Conservation (phyloP, 2,113 vertebrate species). For the Ramphastos sulfuratus region DNA sequence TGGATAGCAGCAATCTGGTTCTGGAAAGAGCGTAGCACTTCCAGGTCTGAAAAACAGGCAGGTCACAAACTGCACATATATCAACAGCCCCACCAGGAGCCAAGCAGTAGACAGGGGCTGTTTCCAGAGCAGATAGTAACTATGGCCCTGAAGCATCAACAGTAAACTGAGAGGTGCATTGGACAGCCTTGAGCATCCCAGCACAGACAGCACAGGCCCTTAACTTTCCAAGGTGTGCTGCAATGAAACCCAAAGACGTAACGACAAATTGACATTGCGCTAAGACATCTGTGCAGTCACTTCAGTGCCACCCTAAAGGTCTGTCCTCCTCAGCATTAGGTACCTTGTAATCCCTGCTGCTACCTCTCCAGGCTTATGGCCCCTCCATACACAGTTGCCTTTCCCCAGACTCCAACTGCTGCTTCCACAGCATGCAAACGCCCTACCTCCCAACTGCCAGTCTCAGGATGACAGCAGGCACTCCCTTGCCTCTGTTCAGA, state of each 20-base stretch:
- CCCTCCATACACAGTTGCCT: background rate
- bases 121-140: background rate
- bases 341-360: background rate
- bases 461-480: background rate
- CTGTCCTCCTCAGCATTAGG: background rate
- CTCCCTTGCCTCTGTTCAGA: background rate
- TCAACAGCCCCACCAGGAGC: background rate
- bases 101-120: background rate
- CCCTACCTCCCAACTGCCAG: background rate
- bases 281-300: background rate
- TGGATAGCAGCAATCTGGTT: constrained; percentile 97
- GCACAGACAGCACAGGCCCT: background rate
- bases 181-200: background rate
- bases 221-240: rapidly evolving
- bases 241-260: background rate
- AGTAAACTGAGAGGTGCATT: background rate
- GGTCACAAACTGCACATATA: background rate
- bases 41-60: constrained; percentile 83
- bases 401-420: background rate
- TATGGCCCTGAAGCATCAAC: background rate
- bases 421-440: background rate
- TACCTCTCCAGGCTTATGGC: background rate
- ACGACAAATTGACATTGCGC: rapidly evolving
- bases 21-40: constrained; percentile 92
- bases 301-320: background rate